These are phyloP conservation scores for Bimastos eiseni DNA, from an alignment of 2,888 invertebrate genomes.

Conservation along the genomic window DNA sequence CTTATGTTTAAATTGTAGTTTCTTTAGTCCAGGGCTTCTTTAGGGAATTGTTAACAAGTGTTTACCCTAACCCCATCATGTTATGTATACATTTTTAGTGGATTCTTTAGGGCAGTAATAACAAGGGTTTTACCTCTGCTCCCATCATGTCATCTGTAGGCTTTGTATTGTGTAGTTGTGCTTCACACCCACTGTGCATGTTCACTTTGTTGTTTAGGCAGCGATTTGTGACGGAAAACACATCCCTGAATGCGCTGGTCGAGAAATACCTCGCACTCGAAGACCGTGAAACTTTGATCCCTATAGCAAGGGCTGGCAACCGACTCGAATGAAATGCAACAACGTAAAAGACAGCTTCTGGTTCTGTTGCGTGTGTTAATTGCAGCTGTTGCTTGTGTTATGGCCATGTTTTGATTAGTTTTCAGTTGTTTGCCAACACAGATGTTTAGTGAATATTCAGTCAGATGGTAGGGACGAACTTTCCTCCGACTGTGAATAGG, in stretches of 20 bases:
- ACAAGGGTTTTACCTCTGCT: too few relatives aligned
- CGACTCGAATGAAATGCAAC: background rate
- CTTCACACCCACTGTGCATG: background rate
- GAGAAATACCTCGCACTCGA: slow-evolving; percentile 54
- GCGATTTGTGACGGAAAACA: slow-evolving; percentile 48
- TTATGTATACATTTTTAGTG: too few relatives aligned
- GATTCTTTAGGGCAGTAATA: too few relatives aligned
- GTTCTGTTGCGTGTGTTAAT: background rate
- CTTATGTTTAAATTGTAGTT: too few relatives aligned
- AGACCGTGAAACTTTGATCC: slow-evolving; percentile 51
- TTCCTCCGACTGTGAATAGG: background rate
- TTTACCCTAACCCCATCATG: too few relatives aligned
- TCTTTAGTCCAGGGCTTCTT: too few relatives aligned
- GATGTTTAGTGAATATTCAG: background rate
- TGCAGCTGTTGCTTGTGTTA: background rate
- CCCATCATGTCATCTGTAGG: too few relatives aligned
- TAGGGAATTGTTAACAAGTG: too few relatives aligned
- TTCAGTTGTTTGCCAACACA: background rate
- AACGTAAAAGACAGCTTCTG: background rate
- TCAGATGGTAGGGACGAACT: background rate
- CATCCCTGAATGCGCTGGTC: slow-evolving; percentile 56
- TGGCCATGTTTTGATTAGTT: background rate
- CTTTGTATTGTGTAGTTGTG: background rate
- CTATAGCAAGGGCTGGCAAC: slow-evolving; percentile 51
- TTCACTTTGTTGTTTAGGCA: slow-evolving; percentile 47